phyloP scores from a whole-genome alignment of 1,140 invertebrate species.

The Caligus rogercresseyi region DNA sequence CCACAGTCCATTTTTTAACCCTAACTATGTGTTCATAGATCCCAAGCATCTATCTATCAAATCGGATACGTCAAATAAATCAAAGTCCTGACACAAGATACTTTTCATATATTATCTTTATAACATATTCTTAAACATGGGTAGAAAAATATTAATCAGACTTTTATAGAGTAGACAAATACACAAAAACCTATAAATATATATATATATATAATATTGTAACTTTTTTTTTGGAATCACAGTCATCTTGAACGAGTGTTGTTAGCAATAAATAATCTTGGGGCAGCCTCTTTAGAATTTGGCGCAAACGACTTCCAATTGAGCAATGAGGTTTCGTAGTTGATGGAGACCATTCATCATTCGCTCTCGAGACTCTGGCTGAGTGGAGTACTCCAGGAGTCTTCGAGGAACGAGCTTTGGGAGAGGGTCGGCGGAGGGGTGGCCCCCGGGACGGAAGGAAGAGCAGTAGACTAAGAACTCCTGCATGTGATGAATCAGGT shows the following conservation, averaged over 20 bases:
- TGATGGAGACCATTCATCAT: neutral
- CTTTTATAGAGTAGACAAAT: too few species aligned
- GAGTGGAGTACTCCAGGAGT: neutral
- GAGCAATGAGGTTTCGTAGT: neutral
- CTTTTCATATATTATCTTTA: too few species aligned
- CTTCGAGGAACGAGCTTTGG: neutral
- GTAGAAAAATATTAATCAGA: too few species aligned
- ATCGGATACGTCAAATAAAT: too few species aligned
- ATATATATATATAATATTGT: neutral
- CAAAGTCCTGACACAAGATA: too few species aligned
- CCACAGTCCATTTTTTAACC: too few species aligned
- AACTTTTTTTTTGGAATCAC: neutral
- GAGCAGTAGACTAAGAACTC: neutral
- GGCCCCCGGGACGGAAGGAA: neutral
- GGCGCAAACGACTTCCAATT: neutral
- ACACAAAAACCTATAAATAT: neutral
- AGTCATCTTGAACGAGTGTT: too few species aligned
- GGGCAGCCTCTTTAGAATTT: too few species aligned
- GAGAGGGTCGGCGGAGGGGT: neutral
- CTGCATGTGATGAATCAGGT: neutral
- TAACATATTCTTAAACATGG: too few species aligned
- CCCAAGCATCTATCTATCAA: too few species aligned
- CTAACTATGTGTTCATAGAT: too few species aligned
- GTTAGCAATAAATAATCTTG: too few species aligned
- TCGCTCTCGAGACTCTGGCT: neutral